Evolutionary conservation across 2,888 invertebrate genomes (phyloP).

Genomic region (Tipula lateralis): DNA sequence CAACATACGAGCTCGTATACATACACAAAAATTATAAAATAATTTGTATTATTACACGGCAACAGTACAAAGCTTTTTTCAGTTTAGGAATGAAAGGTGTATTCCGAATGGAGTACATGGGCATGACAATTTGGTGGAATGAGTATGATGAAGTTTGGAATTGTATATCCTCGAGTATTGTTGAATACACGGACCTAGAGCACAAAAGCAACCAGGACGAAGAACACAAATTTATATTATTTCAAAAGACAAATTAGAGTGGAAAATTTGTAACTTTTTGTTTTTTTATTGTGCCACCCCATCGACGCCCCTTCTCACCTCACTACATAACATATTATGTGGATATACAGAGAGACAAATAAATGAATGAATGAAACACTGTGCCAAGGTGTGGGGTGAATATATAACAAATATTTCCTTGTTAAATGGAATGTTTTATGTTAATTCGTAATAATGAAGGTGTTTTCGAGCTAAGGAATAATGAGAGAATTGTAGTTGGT

Average conservation of each 20-base stretch:
- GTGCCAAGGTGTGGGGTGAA: background rate
- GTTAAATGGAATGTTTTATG: slow-evolving; percentile 1
- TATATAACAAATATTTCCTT: background rate
- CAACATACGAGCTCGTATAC: background rate
- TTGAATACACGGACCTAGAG: background rate
- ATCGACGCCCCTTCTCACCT: too few species aligned
- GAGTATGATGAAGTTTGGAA: too few species aligned
- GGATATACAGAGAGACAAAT: too few species aligned
- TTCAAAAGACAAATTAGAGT: slow-evolving; percentile 8
- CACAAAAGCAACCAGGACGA: background rate
- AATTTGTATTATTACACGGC: background rate
- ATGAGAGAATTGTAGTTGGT: background rate
- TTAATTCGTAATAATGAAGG: slow-evolving; percentile 1
- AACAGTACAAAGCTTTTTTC: background rate
- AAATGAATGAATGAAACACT: background rate
- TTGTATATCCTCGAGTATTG: too few species aligned
- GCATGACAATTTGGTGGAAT: too few species aligned
- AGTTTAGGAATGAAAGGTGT: background rate
- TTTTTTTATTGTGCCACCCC: background rate
- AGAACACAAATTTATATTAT: background rate
- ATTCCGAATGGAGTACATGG: background rate
- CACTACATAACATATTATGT: too few species aligned
- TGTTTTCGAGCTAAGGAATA: background rate
- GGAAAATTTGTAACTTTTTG: background rate
- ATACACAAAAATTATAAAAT: background rate